Conservation (phyloP, 2,888 invertebrate species). For the Morpho helenor region DNA sequence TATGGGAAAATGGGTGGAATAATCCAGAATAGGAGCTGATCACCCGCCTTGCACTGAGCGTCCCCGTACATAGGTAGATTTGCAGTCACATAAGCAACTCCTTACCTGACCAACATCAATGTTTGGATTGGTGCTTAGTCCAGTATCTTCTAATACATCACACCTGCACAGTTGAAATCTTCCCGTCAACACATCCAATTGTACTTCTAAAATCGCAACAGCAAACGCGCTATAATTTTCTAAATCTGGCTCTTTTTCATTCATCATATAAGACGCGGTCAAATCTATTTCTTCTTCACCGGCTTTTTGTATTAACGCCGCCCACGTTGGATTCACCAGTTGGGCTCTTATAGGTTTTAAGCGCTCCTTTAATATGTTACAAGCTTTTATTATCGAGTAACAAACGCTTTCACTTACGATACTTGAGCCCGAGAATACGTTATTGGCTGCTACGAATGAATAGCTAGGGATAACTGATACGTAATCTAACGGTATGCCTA, state of each 20-base stretch:
- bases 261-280: constrained; percentile 80
- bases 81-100: too few species aligned
- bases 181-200: constrained; percentile 85
- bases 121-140: constrained; percentile 82
- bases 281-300: constrained; percentile 76
- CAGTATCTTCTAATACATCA: constrained; percentile 84
- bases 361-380: constrained; percentile 76
- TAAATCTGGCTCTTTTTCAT: constrained; percentile 68
- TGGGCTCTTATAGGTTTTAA: constrained; percentile 75
- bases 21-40: too few species aligned
- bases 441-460: constrained; percentile 80
- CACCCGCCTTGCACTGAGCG: too few species aligned
- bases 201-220: constrained; percentile 80
- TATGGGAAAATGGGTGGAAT: too few species aligned
- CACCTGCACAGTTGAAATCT: constrained; percentile 79
- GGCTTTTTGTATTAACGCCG: constrained; percentile 77
- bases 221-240: constrained; percentile 79
- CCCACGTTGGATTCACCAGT: constrained; percentile 76
- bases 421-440: constrained; percentile 82
- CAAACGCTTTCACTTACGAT: constrained; percentile 81
- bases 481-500: constrained; percentile 82
- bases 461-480: constrained; percentile 81
- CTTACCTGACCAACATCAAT: constrained; percentile 83
- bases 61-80: too few species aligned
- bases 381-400: constrained; percentile 78